Conservation (phyloP, 1,140 invertebrate genomes). For the Probaryconus sp. region DNA sequence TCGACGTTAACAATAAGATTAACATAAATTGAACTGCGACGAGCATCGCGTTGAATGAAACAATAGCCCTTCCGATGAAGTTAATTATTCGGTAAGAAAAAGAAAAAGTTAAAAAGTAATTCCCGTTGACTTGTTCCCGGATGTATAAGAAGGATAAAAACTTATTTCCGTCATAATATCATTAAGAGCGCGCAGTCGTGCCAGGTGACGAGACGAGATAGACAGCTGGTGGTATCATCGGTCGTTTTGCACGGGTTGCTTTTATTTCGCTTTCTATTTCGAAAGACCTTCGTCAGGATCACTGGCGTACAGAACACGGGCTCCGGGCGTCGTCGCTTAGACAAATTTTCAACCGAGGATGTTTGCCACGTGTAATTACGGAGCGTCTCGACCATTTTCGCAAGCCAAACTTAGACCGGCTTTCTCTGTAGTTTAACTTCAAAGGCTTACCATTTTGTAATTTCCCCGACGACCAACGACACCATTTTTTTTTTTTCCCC, state of each 20-base stretch:
- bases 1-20: too few relatives aligned
- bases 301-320: slow-evolving; percentile 13
- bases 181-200: slow-evolving; percentile 21
- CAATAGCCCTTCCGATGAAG: slow-evolving; percentile 15
- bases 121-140: too few relatives aligned
- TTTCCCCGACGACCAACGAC: slow-evolving; percentile 3
- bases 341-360: slow-evolving; percentile 34
- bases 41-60: neutral
- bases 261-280: slow-evolving; percentile 26
- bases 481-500: slow-evolving; percentile 19
- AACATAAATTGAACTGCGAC: too few relatives aligned
- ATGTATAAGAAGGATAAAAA: slow-evolving; percentile 22
- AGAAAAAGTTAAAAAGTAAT: too few relatives aligned
- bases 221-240: slow-evolving; percentile 34
- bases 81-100: slow-evolving; percentile 30
- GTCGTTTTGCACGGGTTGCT: slow-evolving; percentile 4
- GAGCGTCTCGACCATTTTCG: slow-evolving; percentile 16
- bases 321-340: slow-evolving; percentile 10
- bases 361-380: slow-evolving; percentile 39
- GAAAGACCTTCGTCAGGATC: slow-evolving; percentile 14
- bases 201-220: slow-evolving; percentile 41
- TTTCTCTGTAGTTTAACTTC: slow-evolving; percentile 27
- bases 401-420: slow-evolving; percentile 31
- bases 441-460: slow-evolving; percentile 21
- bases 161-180: slow-evolving; percentile 34